These are phyloP conservation scores for Eristalis pertinax DNA, from an alignment of 2,888 invertebrate species.

Conservation along the genomic window DNA sequence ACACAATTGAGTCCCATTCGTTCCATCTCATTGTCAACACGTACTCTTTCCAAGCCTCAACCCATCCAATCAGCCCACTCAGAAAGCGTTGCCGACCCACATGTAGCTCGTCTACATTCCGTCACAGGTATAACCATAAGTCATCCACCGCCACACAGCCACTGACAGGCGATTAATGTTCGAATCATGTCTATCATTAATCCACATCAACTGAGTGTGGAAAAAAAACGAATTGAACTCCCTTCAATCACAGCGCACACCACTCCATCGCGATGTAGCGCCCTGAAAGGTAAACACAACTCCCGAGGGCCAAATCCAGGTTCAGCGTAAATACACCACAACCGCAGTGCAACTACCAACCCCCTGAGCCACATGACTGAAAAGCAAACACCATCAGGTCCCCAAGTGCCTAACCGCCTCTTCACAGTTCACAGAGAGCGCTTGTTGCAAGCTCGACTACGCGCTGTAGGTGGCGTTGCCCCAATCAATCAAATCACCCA, in stretches of 20 bases:
- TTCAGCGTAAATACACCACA: neutral
- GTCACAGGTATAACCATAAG: neutral
- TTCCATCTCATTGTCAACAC: neutral
- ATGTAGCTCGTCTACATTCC: neutral
- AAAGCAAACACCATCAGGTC: conserved; percentile 12
- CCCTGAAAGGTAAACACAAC: neutral
- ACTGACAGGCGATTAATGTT: conserved; percentile 23
- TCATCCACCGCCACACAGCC: neutral
- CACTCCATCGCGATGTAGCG: neutral
- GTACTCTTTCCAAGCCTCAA: neutral
- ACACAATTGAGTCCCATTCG: neutral
- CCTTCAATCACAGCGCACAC: conserved; percentile 1
- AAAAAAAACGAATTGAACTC: neutral
- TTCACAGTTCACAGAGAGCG: neutral
- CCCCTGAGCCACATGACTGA: neutral
- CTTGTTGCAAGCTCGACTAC: neutral
- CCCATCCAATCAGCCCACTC: neutral
- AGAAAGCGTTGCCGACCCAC: neutral
- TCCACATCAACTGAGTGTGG: conserved; percentile 6
- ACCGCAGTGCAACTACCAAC: neutral
- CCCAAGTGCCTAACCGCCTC: neutral
- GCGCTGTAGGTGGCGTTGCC: conserved; percentile 1
- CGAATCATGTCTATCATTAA: conserved; percentile 21
- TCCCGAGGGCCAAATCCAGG: neutral
- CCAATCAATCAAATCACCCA: conserved; percentile 42